Percentiles rank a stretch among this genome's conserved stretches.
Evolutionary conservation across 2,888 invertebrate genomes (phyloP).

Genomic region (Craniophora ligustri): DNA sequence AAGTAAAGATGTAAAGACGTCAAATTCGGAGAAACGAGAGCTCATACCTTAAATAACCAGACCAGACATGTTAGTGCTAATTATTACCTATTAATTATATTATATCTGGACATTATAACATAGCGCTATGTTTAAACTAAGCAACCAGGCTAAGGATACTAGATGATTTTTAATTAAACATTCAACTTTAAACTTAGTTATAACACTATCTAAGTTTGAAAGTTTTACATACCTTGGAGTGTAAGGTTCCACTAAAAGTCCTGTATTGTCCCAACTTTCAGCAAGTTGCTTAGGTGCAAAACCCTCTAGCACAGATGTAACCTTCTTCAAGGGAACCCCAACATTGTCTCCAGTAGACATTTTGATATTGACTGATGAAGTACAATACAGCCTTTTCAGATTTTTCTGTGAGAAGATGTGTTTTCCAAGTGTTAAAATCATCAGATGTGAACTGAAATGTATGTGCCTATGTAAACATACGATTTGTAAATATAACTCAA

Average conservation of each 20-base stretch:
- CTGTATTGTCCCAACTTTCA: slow-evolving; percentile 98
- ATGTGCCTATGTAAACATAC: slow-evolving; percentile 12
- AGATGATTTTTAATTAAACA: background rate
- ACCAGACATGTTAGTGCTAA: no score
- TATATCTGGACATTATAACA: no score
- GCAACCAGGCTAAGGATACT: no score
- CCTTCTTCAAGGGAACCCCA: slow-evolving; percentile 82
- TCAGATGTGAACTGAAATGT: slow-evolving; percentile 69
- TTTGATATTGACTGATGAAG: slow-evolving; percentile 57
- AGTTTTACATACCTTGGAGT: slow-evolving; percentile 79
- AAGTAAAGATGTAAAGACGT: no score
- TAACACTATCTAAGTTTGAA: background rate
- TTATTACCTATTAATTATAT: no score
- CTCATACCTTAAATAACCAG: no score
- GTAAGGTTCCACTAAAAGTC: slow-evolving; percentile 95
- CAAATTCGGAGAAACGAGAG: no score
- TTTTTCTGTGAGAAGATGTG: slow-evolving; percentile 55
- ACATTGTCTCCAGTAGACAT: slow-evolving; percentile 71
- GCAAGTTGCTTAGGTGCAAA: slow-evolving; percentile 92
- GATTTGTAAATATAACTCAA: background rate
- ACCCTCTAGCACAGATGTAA: slow-evolving; percentile 89
- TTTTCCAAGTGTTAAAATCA: slow-evolving; percentile 73
- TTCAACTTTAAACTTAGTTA: background rate
- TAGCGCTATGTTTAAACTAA: no score
- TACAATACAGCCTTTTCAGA: slow-evolving; percentile 58